Percentiles rank a stretch among this genome's conserved stretches.
phyloP scores from a whole-genome alignment of 2,797 vertebrate species.

The Poliocrania exsul region DNA sequence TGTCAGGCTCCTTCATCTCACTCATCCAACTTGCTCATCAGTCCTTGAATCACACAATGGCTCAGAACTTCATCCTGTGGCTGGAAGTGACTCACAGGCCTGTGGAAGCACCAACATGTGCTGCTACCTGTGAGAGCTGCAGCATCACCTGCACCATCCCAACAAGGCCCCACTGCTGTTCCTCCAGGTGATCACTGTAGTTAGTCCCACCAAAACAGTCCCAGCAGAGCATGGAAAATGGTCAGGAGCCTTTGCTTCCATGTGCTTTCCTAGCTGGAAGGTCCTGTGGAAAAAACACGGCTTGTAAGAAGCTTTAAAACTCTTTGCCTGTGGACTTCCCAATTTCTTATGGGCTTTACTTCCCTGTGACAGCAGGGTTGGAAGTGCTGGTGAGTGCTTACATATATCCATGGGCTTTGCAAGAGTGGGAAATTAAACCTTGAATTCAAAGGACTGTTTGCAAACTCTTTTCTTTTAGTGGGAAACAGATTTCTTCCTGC shows the following conservation, averaged over 20 bases:
- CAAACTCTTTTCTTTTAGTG: not conserved
- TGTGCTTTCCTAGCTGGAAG: not conserved
- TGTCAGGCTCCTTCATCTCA: not conserved
- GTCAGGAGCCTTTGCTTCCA: not conserved
- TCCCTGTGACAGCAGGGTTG: not conserved
- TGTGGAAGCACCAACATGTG: not conserved
- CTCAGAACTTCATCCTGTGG: not conserved
- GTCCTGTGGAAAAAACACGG: not conserved
- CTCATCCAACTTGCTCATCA: not conserved
- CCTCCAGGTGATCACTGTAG: not conserved
- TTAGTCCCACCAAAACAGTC: not conserved
- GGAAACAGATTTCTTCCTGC: not conserved
- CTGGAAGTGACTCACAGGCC: slow-evolving; percentile 21
- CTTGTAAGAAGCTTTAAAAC: not conserved
- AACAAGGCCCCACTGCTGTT: not conserved
- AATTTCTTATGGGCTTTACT: not conserved
- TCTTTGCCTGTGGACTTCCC: not conserved
- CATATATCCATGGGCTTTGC: not conserved
- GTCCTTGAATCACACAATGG: not conserved
- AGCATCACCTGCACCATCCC: not conserved
- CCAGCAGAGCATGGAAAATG: not conserved
- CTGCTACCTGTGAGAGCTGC: not conserved
- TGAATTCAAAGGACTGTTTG: not conserved
- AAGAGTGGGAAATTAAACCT: not conserved
- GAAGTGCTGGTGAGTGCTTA: not conserved